Evolutionary conservation across 2,888 invertebrate genomes (phyloP).

Genomic region (Endomychus coccineus): DNA sequence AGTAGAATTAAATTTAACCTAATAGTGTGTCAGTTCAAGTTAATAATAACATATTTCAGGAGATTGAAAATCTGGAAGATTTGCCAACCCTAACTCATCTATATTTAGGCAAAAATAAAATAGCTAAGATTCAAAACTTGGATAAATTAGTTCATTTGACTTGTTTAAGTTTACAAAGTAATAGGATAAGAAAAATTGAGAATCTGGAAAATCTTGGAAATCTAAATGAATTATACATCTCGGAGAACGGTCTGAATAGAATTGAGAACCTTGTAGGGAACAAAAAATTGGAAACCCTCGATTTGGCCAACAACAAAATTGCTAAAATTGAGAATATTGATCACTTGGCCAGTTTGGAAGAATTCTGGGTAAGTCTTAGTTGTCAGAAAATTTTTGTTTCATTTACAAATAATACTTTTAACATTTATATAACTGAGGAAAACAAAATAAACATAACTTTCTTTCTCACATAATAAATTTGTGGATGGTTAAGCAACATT

Average conservation of each 20-base stretch:
- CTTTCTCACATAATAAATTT: too few relatives aligned
- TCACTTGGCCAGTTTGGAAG: constrained; percentile 73
- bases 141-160: constrained; percentile 64
- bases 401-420: too few relatives aligned
- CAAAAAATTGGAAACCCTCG: constrained; percentile 71
- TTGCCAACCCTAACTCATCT: constrained; percentile 68
- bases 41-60: constrained; percentile 45
- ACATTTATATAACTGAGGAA: too few relatives aligned
- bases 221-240: constrained; percentile 83
- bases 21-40: background rate
- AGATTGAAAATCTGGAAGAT: constrained; percentile 78
- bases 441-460: too few relatives aligned
- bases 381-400: too few relatives aligned
- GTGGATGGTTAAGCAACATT: too few relatives aligned
- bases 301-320: constrained; percentile 84
- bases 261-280: constrained; percentile 74
- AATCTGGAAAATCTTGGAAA: constrained; percentile 67
- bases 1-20: constrained; percentile 25
- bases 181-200: constrained; percentile 81
- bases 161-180: constrained; percentile 83
- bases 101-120: constrained; percentile 93
- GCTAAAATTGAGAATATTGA: constrained; percentile 68
- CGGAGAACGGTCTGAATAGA: constrained; percentile 80
- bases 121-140: constrained; percentile 77
- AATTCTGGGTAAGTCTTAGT: constrained; percentile 87